Percentiles rank a stretch among this genome's conserved stretches.
Conservation (phyloP, 2,113 vertebrate genomes). For the Aphyosemion australe region DNA sequence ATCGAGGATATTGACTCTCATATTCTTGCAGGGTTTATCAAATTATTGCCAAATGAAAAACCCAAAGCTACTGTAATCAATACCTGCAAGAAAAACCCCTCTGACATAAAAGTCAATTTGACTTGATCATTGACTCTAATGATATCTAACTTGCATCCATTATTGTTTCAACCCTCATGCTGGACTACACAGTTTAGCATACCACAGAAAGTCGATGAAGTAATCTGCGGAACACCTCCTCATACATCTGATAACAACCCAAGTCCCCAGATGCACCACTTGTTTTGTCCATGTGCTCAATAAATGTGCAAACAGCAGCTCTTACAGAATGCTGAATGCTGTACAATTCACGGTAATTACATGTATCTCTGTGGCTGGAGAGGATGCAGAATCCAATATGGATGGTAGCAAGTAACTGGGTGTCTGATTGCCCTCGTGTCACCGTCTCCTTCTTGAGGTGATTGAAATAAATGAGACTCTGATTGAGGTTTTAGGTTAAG, state of each 20-base stretch:
- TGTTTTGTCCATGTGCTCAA: constrained; percentile 25
- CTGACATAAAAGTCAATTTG: constrained; percentile 17
- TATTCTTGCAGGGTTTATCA: constrained; percentile 22
- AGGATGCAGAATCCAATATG: constrained; percentile 61
- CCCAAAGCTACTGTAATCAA: constrained; percentile 9
- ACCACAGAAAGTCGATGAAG: constrained; percentile 3
- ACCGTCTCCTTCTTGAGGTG: constrained; percentile 75
- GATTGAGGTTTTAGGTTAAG: constrained; percentile 86
- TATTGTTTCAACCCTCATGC: constrained; percentile 20
- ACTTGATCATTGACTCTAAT: constrained; percentile 17
- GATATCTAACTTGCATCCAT: constrained; percentile 7
- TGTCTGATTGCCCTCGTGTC: constrained; percentile 64
- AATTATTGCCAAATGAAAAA: constrained; percentile 18
- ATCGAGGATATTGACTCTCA: constrained; percentile 2
- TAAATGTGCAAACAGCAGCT: constrained; percentile 17
- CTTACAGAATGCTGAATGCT: constrained; percentile 28
- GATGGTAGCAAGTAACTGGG: constrained; percentile 37
- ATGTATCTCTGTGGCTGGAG: constrained; percentile 39
- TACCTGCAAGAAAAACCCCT: constrained; percentile 6
- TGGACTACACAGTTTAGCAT: constrained; percentile 2
- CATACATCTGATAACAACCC: constrained; percentile 30
- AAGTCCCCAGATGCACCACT: constrained; percentile 18
- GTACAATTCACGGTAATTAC: constrained; percentile 53
- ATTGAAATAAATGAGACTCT: constrained; percentile 86
- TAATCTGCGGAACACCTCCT: constrained; percentile 21